Percentiles rank a stretch among this genome's conserved stretches.
These are phyloP conservation scores for Dasypogon diadema DNA, from an alignment of 2,888 invertebrate species.

Conservation along the genomic window DNA sequence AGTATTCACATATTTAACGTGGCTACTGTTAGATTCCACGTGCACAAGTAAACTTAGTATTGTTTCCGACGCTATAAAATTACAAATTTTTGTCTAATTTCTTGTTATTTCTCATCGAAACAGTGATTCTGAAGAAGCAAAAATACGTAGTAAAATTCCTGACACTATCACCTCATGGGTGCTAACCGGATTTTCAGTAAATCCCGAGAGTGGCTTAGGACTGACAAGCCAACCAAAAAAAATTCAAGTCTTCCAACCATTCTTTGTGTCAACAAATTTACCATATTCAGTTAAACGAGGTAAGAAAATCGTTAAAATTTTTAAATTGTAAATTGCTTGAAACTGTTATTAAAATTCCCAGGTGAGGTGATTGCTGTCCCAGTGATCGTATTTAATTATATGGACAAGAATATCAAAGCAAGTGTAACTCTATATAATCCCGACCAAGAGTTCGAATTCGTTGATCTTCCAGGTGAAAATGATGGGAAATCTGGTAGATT, in stretches of 20 bases:
- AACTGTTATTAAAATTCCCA: slow-evolving; percentile 59
- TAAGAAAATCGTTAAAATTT: slow-evolving; percentile 72
- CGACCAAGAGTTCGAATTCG: slow-evolving; percentile 84
- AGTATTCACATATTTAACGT: too few species aligned
- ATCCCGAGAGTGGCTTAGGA: slow-evolving; percentile 81
- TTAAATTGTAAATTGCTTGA: neutral
- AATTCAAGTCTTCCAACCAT: slow-evolving; percentile 82
- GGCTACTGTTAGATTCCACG: neutral
- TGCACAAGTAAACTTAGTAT: too few species aligned
- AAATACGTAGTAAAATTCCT: slow-evolving; percentile 76
- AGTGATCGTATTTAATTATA: slow-evolving; percentile 89
- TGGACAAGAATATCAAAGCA: slow-evolving; percentile 80
- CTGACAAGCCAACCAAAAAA: slow-evolving; percentile 77
- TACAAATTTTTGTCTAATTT: neutral
- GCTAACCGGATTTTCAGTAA: slow-evolving; percentile 84
- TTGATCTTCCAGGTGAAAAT: slow-evolving; percentile 82
- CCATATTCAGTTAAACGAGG: slow-evolving; percentile 91
- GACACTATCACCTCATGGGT: slow-evolving; percentile 89
- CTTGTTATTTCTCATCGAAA: too few species aligned
- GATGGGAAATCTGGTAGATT: slow-evolving; percentile 77
- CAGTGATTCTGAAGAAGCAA: slow-evolving; percentile 70
- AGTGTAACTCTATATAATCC: slow-evolving; percentile 88
- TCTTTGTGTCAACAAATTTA: slow-evolving; percentile 87
- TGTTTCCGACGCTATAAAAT: too few species aligned
- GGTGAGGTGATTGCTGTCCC: slow-evolving; percentile 93